Evolutionary conservation across 2,888 invertebrate species (phyloP).

Genomic region (Encarsia formosa): DNA sequence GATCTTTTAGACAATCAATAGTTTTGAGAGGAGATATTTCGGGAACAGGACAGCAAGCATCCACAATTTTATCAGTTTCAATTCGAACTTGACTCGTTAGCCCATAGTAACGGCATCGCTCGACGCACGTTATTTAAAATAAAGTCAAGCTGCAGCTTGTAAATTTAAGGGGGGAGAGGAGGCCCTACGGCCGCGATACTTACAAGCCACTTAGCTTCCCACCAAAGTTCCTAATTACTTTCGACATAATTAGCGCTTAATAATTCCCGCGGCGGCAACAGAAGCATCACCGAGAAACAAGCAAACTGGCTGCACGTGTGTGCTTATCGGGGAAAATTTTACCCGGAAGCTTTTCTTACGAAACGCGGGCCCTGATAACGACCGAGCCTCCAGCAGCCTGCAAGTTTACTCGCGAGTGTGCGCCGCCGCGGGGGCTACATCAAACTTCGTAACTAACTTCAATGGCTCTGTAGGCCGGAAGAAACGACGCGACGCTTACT

Average conservation of each 20-base stretch:
- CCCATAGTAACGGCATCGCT: too few species aligned
- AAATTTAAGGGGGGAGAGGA: too few species aligned
- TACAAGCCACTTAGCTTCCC: conserved; percentile 5
- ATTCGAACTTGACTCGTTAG: too few species aligned
- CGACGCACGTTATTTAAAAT: too few species aligned
- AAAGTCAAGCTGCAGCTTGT: too few species aligned
- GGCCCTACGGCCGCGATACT: not conserved
- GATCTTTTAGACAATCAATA: too few species aligned
- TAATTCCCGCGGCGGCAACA: too few species aligned
- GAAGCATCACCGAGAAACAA: too few species aligned
- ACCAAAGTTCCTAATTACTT: conserved; percentile 19
- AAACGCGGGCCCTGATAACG: too few species aligned
- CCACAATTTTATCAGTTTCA: too few species aligned
- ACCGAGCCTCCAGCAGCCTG: not conserved
- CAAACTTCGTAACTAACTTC: conserved; percentile 29
- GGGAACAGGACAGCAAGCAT: too few species aligned
- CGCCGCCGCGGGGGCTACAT: conserved; percentile 13
- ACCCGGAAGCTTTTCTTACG: not conserved
- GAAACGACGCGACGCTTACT: conserved; percentile 26
- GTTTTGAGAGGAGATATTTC: too few species aligned
- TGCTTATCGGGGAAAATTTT: not conserved
- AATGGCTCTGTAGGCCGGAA: conserved; percentile 14
- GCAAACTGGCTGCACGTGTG: conserved; percentile 3
- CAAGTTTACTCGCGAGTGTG: conserved; percentile 4
- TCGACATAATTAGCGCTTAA: conserved; percentile 24